Percentiles rank a stretch among this genome's conserved stretches.
phyloP scores from a whole-genome alignment of 2,797 vertebrate genomes.

The Microchirus variegatus region DNA sequence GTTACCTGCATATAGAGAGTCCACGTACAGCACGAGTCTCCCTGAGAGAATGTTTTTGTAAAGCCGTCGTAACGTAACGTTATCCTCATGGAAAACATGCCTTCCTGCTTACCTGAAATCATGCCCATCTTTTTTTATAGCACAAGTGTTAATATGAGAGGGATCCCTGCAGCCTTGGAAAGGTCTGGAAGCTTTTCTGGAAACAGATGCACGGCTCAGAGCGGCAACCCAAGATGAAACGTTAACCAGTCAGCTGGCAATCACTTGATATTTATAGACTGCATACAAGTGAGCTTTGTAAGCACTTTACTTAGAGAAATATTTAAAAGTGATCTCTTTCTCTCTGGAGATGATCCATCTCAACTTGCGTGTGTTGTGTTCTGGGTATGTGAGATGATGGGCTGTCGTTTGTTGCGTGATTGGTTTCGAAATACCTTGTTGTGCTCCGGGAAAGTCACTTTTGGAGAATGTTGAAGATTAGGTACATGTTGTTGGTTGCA shows the following conservation, averaged over 20 bases:
- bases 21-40: neutral
- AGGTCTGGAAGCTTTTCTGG: constrained; percentile 48
- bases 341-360: neutral
- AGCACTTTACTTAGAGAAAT: constrained; percentile 51
- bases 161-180: constrained; percentile 32
- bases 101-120: constrained; percentile 27
- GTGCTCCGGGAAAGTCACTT: neutral
- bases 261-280: constrained; percentile 61
- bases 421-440: neutral
- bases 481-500: too few species aligned
- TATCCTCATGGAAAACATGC: constrained; percentile 40
- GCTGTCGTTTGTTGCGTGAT: neutral
- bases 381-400: too few species aligned
- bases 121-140: constrained; percentile 46
- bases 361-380: neutral
- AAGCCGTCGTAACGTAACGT: constrained; percentile 6
- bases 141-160: constrained; percentile 59
- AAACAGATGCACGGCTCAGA: constrained; percentile 13
- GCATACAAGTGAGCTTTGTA: constrained; percentile 34
- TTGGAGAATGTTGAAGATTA: too few species aligned
- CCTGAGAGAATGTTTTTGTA: constrained; percentile 10
- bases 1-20: neutral
- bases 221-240: constrained; percentile 58
- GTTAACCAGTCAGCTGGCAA: constrained; percentile 32
- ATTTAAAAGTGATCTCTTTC: constrained; percentile 26